These are phyloP conservation scores for Poecile montanus DNA, from an alignment of 2,797 vertebrate genomes.

Conservation along the genomic window DNA sequence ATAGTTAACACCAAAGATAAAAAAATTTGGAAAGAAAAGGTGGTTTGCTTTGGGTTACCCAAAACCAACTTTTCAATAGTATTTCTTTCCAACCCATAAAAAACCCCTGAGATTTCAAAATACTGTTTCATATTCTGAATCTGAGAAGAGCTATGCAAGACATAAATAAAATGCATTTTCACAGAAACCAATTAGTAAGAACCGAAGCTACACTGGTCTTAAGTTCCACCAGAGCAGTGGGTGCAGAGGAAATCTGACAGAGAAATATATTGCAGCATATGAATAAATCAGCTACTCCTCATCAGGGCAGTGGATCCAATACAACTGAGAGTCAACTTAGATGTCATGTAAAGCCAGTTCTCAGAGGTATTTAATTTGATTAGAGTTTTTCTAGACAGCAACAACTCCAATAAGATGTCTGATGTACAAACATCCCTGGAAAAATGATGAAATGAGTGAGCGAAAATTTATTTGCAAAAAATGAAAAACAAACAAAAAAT, in stretches of 20 bases:
- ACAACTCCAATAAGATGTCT: not conserved
- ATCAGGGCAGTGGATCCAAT: not conserved
- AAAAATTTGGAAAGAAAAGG: not conserved
- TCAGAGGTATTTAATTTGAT: not conserved
- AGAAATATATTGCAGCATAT: not conserved
- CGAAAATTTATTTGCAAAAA: not conserved
- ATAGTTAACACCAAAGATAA: not conserved
- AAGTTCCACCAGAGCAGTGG: not conserved
- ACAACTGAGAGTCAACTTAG: not conserved
- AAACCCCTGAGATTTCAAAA: not conserved
- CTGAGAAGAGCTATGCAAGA: not conserved
- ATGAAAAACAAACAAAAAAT: not conserved
- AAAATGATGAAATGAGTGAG: not conserved
- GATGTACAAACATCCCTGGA: not conserved
- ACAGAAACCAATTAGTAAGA: not conserved
- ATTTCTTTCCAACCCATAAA: not conserved
- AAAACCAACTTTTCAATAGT: not conserved
- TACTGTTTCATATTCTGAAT: not conserved
- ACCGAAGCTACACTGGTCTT: not conserved
- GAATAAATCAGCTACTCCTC: not conserved
- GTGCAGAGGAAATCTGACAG: not conserved
- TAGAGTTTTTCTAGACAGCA: not conserved
- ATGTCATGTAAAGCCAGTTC: not conserved
- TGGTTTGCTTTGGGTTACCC: not conserved
- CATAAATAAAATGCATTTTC: not conserved